Base-by-base conservation (phyloP, 1,140 invertebrate species). In the Drosophila pruinosa region DNA sequence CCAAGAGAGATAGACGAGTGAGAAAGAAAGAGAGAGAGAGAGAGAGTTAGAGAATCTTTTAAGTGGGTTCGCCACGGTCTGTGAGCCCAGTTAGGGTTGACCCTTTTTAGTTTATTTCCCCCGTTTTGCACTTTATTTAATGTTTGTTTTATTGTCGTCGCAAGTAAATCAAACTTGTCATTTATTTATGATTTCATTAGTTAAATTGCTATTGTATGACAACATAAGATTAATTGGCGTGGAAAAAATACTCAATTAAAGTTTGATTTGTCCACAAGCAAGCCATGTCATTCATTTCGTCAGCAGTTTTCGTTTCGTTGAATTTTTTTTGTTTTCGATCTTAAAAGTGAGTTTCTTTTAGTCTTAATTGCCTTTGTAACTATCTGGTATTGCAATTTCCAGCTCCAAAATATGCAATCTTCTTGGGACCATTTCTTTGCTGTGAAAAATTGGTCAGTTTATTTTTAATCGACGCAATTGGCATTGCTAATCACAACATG, bases 141-240 rank as follows among this genome's bases (percentile, higher is more conserved):
- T 81, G 82, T 61, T 75, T 24, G 14, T 52, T 86, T 65, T 48
- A 41, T 63, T 80, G 77, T 70, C 73, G 69, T 50, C 45, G 64
- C 64, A 72, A 77, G 68, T 81, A 80, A 86, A 85, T 85, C 77
- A 86, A 67, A 80, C 65, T 48, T 75, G 73, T 69, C 48, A 34
- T 61, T 71, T 81, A 81, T 86, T 88, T 88, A 85, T 75, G 82
- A 78, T 86, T 75, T 71, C 78, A 78, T 85, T 85, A 77, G 71
- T 63, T 71, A 53, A 76, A 86, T 79, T 81, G 76, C 43, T 28
- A 28, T 64, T 24, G 6, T n/a, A 53, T 43, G 12, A 22, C 1
- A 3, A 12, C 21, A 34, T 6, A 52, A 34, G 12, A 14, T 34
- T 26, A 31, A 34, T 12, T 34, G 14, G 0, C 0, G 36, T 8